Evolutionary conservation across 2,888 invertebrate species (phyloP), one percentile per base, ranked within the genome.

Genomic region (Poecilobothrus nobilitatus): DNA sequence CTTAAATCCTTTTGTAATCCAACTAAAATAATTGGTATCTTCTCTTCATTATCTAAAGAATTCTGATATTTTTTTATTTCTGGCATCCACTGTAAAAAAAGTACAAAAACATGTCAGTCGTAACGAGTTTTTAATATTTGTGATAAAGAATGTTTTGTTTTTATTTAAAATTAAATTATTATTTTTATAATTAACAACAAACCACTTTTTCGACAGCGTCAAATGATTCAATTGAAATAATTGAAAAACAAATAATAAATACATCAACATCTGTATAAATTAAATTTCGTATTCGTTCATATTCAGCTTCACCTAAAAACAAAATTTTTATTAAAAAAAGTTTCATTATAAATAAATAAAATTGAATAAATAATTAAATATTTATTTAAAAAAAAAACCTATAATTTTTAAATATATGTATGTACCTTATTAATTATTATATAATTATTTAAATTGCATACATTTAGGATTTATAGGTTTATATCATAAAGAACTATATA

Each of bases 241-340:
- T 22, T n/a, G 67, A 63, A 67, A 63, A 67, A 41, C 67, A 67
- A 33, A 67, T 41, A 33, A 63, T 41, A 63, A 67, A 67, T 15
- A 67, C 67, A 63, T 67, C 18, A 9, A 63, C 41, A 37, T 63
- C 67, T 63, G 37, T 37, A 21, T 67, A 67, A 20, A 37, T 41
- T 27, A 67, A n/a, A 18, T 63, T 37, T 37, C 67, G 61, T 21
- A 67, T 37, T 20, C 67, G 67, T 63, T 67, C 67, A 20, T 67
- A 67, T n/a, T 63, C 67, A 15, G 33, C 63, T 37, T 63, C 41
- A n/a, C 67, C 67, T 67, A 22, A n/a, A n/a, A n/a, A n/a, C n/a
- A n/a, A n/a, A n/a, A n/a, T n/a, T n/a, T n/a, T n/a, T n/a, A n/a
- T n/a, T n/a, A n/a, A n/a, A n/a, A n/a, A n/a, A n/a, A n/a, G n/a